These are phyloP conservation scores for Camelus bactrianus DNA, from an alignment of 2,113 vertebrate genomes.

Conservation along the genomic window DNA sequence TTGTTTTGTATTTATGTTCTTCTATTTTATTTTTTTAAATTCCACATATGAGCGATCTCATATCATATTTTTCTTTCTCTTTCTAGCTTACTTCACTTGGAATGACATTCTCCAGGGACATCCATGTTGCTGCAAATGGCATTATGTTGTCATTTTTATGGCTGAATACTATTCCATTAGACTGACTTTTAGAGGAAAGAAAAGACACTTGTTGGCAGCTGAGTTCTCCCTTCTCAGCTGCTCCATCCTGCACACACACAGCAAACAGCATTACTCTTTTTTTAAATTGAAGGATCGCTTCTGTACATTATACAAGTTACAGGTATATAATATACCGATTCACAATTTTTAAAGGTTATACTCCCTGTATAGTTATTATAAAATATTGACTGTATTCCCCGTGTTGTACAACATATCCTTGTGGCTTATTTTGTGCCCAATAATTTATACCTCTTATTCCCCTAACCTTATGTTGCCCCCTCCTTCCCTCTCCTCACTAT, in stretches of 20 bases:
- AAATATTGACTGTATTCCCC: background rate
- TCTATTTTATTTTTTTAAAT: too few relatives aligned
- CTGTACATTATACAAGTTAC: background rate
- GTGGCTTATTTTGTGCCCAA: background rate
- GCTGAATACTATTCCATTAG: too few relatives aligned
- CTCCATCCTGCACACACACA: background rate
- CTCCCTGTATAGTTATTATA: background rate
- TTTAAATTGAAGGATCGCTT: background rate
- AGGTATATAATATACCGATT: background rate
- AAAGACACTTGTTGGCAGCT: background rate
- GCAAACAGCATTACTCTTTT: background rate
- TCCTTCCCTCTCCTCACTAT: background rate
- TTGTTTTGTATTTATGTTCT: too few relatives aligned
- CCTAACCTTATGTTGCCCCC: background rate
- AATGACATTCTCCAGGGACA: too few relatives aligned
- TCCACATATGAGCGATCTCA: too few relatives aligned
- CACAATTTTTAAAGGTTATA: background rate
- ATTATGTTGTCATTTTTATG: too few relatives aligned
- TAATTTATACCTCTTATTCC: background rate
- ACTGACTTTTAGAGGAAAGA: background rate
- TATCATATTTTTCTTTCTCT: too few relatives aligned
- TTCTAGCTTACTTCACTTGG: too few relatives aligned
- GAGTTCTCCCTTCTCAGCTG: background rate
- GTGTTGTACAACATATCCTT: background rate
- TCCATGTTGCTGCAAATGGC: too few relatives aligned